Conservation (phyloP, 2,797 vertebrate species). For the Phataginus tricuspis region DNA sequence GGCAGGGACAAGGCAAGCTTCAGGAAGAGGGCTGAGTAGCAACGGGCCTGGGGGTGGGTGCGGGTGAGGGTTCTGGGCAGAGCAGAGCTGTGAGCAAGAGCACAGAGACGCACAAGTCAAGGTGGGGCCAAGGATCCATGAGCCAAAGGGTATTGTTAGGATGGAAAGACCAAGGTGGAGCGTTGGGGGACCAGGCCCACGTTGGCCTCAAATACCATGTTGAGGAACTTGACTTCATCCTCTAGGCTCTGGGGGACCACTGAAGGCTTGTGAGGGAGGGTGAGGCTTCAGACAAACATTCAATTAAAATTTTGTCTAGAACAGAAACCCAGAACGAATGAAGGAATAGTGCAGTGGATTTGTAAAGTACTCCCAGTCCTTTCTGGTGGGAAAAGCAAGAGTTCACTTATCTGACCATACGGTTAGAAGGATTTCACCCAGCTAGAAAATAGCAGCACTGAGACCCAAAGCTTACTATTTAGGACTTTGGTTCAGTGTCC, state of each 20-base stretch:
- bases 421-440: background rate
- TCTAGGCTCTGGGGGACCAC: background rate
- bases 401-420: accelerated
- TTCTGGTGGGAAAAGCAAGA: background rate
- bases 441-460: background rate
- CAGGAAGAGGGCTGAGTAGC: background rate
- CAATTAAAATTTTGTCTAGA: background rate
- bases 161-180: background rate
- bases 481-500: background rate
- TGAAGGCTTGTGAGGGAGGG: background rate
- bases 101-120: background rate
- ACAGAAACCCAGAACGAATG: background rate
- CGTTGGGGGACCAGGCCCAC: background rate
- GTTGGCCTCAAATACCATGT: background rate
- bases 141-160: background rate
- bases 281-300: background rate
- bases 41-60: background rate
- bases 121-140: background rate
- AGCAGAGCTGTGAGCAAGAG: background rate
- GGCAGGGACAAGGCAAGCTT: background rate
- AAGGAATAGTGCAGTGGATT: accelerated
- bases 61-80: background rate
- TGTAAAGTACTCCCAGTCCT: background rate
- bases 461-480: background rate
- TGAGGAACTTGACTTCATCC: conserved; percentile 18